phyloP scores from a whole-genome alignment of 53 echinoderm and acorn worm species.

The Crossaster papposus region DNA sequence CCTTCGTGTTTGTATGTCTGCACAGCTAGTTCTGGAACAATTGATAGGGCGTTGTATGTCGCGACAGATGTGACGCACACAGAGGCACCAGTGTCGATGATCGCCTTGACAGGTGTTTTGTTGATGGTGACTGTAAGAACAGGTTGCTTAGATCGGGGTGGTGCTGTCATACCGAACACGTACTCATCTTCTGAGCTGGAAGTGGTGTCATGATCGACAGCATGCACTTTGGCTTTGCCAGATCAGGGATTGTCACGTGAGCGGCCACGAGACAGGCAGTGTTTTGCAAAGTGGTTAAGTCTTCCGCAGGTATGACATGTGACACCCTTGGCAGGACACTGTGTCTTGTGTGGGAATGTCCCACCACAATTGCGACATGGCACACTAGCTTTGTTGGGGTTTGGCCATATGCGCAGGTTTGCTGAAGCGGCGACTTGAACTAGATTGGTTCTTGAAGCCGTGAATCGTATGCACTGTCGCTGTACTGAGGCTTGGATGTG shows the following conservation, averaged over 20 bases:
- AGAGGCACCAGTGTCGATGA: too few species aligned
- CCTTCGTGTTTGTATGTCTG: background rate
- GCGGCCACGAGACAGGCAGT: constrained; percentile 11
- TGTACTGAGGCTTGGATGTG: too few species aligned
- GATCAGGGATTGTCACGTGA: background rate
- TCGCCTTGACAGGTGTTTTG: too few species aligned
- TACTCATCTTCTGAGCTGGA: background rate
- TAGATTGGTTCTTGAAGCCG: too few species aligned
- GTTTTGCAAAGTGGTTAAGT: constrained; percentile 18
- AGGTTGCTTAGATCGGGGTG: background rate
- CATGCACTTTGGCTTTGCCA: background rate
- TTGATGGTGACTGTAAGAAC: too few species aligned
- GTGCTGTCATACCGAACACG: background rate
- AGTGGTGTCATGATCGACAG: background rate
- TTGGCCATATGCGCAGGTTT: background rate
- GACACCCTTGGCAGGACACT: constrained; percentile 35
- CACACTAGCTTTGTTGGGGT: too few species aligned
- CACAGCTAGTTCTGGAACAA: constrained; percentile 8
- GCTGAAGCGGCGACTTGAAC: too few species aligned
- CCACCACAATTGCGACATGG: constrained; percentile 56
- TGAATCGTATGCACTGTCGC: too few species aligned
- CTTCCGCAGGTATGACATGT: constrained; percentile 2
- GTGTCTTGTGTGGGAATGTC: constrained; percentile 31
- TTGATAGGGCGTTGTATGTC: background rate
- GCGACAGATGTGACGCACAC: background rate